Percentiles rank a stretch among this genome's conserved stretches.
These are phyloP conservation scores for Nasonia vitripennis DNA, from an alignment of 1,140 invertebrate species.

Conservation along the genomic window DNA sequence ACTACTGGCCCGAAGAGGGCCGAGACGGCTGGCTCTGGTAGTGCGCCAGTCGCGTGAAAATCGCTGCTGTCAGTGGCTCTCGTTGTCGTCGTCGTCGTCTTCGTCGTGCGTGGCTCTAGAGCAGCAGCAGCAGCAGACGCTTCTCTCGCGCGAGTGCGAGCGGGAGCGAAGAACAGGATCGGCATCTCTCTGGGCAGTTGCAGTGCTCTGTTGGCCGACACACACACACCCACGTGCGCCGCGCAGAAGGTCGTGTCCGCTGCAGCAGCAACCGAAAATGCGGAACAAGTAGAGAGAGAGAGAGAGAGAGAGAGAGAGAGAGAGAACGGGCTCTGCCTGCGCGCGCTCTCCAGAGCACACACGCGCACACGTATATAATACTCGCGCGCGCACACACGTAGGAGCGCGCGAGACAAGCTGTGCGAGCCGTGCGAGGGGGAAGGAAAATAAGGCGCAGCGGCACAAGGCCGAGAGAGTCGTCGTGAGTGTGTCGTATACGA, in stretches of 20 bases:
- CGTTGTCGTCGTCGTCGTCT: constrained; percentile 24
- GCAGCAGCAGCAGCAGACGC: constrained; percentile 8
- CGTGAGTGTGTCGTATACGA: not conserved
- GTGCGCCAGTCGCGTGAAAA: constrained; percentile 44
- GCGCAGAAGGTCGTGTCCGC: not conserved
- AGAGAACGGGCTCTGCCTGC: not conserved
- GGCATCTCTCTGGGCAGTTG: no score
- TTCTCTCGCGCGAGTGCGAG: constrained; percentile 14
- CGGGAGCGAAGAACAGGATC: no score
- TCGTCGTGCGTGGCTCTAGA: not conserved
- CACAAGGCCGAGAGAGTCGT: constrained; percentile 25
- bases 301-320: not conserved
- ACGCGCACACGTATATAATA: not conserved
- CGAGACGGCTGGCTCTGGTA: not conserved
- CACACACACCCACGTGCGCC: not conserved
- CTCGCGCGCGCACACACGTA: no score
- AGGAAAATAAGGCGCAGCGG: constrained; percentile 7
- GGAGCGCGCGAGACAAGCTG: not conserved
- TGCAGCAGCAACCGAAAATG: not conserved
- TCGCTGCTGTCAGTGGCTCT: constrained; percentile 41
- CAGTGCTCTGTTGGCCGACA: not conserved
- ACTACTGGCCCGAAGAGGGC: not conserved
- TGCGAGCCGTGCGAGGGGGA: not conserved
- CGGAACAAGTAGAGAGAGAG: not conserved
- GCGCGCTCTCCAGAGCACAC: not conserved